Base-by-base conservation (phyloP, 1,140 invertebrate species). In the Drosophila bocqueti region DNA sequence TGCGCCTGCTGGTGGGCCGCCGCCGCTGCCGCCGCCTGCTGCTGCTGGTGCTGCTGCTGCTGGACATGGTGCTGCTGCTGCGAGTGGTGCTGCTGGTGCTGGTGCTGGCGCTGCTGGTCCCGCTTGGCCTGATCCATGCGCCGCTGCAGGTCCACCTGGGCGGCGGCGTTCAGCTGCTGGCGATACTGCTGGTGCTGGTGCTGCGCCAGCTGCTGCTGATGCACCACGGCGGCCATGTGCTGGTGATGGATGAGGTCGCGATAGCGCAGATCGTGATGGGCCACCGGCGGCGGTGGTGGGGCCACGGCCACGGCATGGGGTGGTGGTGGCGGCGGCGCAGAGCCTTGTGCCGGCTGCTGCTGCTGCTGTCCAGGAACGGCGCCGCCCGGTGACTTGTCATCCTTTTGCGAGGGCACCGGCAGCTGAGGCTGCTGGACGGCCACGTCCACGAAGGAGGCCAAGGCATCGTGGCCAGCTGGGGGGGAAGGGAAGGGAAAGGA, bases 381-480 rank as follows among this genome's bases (percentile, higher is more conserved):
- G 0, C 73, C 55, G 0, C 52, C 68, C 13, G 69, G 46, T 6
- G 79, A 75, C 29, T 91, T 92, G 31, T 93, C 91, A 36, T 92
- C 92, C 75, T 92, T 92, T 13, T 93, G 91, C 7, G 91, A 92
- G 1, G 97, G 97, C 47, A 98, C 97, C 3, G 97, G 97, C 79
- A 98, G 89, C 90, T 96, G 97, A 0, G 96, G 96, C 82, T 97
- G 97, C 77, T 97, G 95, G 1, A 96, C 96, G 15, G 97, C 97
- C 8, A 97, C 96, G 85, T 98, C 97, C 2, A 98, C 97, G 31
- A 98, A 93, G 49, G 96, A 97, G 16, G 96, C 95, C 83, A 98
- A 95, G 0, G 97, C 97, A 92, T 98, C 97, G 84, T 98, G 95
- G 24, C 96, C 96, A 79, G 95, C 92, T 92, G 38, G 6, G 6